phyloP scores from a whole-genome alignment of 2,888 invertebrate species.

The Scaeva pyrastri region DNA sequence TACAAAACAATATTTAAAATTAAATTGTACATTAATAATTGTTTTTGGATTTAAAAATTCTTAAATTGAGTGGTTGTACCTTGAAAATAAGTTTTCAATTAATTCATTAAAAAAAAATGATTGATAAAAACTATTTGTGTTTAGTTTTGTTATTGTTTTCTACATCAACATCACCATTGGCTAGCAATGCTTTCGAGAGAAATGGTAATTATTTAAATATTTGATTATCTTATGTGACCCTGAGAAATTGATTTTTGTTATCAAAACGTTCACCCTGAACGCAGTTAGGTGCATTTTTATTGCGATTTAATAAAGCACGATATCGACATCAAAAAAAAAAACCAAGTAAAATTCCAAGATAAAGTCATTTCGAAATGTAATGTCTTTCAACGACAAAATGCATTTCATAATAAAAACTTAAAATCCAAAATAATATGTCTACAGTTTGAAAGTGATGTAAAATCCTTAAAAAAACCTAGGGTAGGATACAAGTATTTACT shows the following conservation, averaged over 20 bases:
- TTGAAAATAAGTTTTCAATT: background rate
- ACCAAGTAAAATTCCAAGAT: too few species aligned
- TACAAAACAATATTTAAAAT: background rate
- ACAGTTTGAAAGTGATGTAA: too few species aligned
- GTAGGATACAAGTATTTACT: too few species aligned
- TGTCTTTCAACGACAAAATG: too few species aligned
- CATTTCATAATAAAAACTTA: too few species aligned
- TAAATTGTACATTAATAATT: background rate
- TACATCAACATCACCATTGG: constrained; percentile 49
- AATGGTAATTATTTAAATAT: constrained; percentile 57
- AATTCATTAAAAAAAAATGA: background rate
- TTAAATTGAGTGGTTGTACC: background rate
- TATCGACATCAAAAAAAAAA: too few species aligned
- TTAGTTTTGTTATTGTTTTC: constrained; percentile 45
- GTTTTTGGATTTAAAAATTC: background rate
- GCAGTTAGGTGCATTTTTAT: background rate
- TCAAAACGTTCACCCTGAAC: background rate
- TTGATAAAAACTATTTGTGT: constrained; percentile 10
- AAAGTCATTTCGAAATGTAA: too few species aligned
- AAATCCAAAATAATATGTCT: too few species aligned
- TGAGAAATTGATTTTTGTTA: background rate
- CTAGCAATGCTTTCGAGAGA: constrained; percentile 28
- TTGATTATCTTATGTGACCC: background rate
- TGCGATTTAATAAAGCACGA: too few species aligned
- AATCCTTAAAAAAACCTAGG: too few species aligned